These are phyloP conservation scores for Hybognathus amarus DNA, from an alignment of 2,797 vertebrate genomes.

Conservation along the genomic window DNA sequence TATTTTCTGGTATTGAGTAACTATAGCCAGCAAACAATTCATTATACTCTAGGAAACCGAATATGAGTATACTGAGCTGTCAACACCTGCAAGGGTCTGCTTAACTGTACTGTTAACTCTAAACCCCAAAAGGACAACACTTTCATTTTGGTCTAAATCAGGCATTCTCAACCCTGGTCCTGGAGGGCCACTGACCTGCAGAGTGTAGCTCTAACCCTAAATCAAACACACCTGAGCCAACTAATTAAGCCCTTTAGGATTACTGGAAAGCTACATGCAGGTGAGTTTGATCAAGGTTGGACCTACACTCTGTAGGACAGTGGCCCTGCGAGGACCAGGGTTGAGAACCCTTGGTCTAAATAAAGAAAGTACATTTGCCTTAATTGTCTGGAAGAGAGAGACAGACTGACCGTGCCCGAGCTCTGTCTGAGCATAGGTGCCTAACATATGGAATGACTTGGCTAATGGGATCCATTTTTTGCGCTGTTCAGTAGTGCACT, in stretches of 20 bases:
- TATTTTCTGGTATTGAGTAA: background rate
- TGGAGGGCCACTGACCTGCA: no score
- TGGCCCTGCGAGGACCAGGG: no score
- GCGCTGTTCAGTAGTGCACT: conserved; percentile 85
- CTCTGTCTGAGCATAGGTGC: conserved; percentile 97
- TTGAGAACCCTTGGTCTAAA: conserved; percentile 16
- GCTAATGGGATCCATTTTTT: conserved; percentile 87
- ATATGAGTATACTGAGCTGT: conserved; percentile 64
- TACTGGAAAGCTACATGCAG: no score
- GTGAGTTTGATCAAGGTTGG: no score
- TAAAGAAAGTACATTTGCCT: conserved; percentile 9
- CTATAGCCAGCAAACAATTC: background rate
- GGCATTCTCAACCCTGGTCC: no score
- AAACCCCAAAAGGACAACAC: background rate
- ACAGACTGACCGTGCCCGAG: conserved; percentile 97
- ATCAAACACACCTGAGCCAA: no score
- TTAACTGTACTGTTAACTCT: conserved; percentile 4
- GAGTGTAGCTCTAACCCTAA: no score
- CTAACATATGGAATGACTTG: conserved; percentile 79
- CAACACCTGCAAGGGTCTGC: conserved; percentile 68
- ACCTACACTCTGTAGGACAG: no score
- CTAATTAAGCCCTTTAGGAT: no score
- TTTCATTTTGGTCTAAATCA: conserved; percentile 15
- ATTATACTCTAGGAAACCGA: background rate
- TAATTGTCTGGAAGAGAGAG: conserved; percentile 39